Evolutionary conservation across 1,140 invertebrate species (phyloP).

Genomic region (Adelges cooleyi): DNA sequence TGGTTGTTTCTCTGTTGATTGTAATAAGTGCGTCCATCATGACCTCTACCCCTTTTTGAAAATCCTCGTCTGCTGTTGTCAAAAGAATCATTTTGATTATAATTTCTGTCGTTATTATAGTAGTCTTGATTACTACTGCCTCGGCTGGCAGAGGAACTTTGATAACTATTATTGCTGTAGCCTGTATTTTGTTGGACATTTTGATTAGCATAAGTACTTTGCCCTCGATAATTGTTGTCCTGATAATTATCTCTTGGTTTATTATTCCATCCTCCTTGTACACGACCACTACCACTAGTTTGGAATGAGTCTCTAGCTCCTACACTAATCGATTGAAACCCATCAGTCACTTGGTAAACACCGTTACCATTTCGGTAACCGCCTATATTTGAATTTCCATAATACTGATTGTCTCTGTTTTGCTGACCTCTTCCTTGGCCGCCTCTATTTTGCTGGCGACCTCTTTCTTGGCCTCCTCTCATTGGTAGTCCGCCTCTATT

Average conservation of each 20-base stretch:
- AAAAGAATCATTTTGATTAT: not conserved
- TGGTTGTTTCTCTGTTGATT: slow-evolving; percentile 7
- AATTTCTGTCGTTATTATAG: not conserved
- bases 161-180: not conserved
- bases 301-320: slow-evolving; percentile 15
- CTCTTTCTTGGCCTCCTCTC: slow-evolving; percentile 29
- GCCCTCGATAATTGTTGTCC: not conserved
- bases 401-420: not conserved
- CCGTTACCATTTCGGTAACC: slow-evolving; percentile 17
- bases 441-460: slow-evolving; percentile 14
- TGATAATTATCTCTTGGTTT: not conserved
- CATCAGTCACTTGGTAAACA: slow-evolving; percentile 30
- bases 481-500: slow-evolving; percentile 3
- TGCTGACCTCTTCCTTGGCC: not conserved
- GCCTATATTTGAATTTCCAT: not conserved
- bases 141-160: not conserved
- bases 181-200: not conserved
- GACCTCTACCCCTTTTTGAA: slow-evolving; percentile 20
- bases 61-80: not conserved
- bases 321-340: slow-evolving; percentile 25
- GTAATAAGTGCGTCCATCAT: slow-evolving; percentile 22
- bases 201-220: not conserved
- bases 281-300: slow-evolving; percentile 27
- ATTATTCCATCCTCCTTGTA: slow-evolving; percentile 18
- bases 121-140: slow-evolving; percentile 1